Base-by-base conservation (phyloP, 2,797 vertebrate species). In the Thunnus albacares region DNA sequence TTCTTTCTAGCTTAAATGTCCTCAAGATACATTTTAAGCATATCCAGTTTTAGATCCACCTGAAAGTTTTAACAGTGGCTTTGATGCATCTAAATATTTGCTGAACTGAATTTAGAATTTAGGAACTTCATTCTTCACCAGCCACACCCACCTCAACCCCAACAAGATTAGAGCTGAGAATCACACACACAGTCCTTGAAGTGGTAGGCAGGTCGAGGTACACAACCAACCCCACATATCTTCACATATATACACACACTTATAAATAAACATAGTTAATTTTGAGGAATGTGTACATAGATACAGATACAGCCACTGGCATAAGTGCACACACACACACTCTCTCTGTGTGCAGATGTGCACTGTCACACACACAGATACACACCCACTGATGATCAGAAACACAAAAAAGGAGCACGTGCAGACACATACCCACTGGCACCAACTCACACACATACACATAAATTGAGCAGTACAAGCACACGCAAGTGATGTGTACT, bases 281-380 rank as follows among this genome's bases (percentile, higher is more conserved):
- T 41, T n/a, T 24, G 49, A 24, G 2, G 13, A 17, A 53, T 51
- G 17, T 49, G 45, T 2, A 51, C 22, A 65, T 26, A 47, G 15
- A 56, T 3, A 56, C 9, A 57, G 26, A 45, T 56, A 24, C 51
- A 65, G 41, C 62, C 43, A 30, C 24, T 5, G 10, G 24, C 56
- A 52, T 52, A 14, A 38, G 13, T n/a, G 22, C 30, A 26, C 72
- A 60, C 17, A 26, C 20, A 53, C 30, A 66, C 41, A 61, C 38
- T 30, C 18, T 43, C 12, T 43, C 12, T 43, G 4, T 14, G 13
- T 64, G 60, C 70, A 70, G 14, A 55, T 53, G 33, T 45, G 35
- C 20, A 58, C 49, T 47, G 43, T 20, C 61, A 79, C 49, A 53
- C 30, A 51, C 55, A 73, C 17, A 26, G 12, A 76, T 28, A 71